Percentiles rank a stretch among this genome's conserved stretches.
Evolutionary conservation across 30 jellyfish, hydroid and myxozoan genomes (phyloP).

Genomic region (Hydra vulgaris): DNA sequence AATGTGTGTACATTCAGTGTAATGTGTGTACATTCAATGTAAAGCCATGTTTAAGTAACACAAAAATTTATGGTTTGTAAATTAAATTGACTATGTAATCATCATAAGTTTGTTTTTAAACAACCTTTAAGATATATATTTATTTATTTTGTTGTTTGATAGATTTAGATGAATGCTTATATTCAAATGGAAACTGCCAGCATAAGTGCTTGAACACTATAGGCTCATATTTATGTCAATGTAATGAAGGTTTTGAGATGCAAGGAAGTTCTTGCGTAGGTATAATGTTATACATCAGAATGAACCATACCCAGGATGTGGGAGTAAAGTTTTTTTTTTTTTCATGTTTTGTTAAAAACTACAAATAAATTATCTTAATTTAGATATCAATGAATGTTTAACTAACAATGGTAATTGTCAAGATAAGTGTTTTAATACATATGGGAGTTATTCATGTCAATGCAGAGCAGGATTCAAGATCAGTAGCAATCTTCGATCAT

Average conservation of each 20-base stretch:
- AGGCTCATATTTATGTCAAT: conserved; percentile 58
- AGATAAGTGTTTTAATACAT: conserved; percentile 27
- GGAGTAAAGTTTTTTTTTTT: too few relatives aligned
- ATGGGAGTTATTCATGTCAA: conserved; percentile 22
- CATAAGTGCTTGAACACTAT: conserved; percentile 34
- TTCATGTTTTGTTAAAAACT: too few relatives aligned
- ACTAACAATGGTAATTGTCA: conserved; percentile 33
- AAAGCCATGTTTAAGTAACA: too few relatives aligned
- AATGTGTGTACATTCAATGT: too few relatives aligned
- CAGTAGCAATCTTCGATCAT: conserved; percentile 49
- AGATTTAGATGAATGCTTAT: conserved; percentile 66
- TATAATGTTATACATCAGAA: conserved; percentile 6
- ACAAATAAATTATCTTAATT: too few relatives aligned
- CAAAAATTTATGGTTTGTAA: too few relatives aligned
- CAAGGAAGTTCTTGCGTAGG: conserved; percentile 47
- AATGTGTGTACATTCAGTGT: too few relatives aligned
- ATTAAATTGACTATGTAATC: too few relatives aligned
- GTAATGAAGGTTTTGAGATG: conserved; percentile 47
- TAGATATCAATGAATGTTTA: conserved; percentile 29
- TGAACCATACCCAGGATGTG: too few relatives aligned
- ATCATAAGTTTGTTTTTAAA: too few relatives aligned
- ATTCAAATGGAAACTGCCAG: conserved; percentile 44
- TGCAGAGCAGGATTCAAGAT: conserved; percentile 26
- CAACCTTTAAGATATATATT: too few relatives aligned
- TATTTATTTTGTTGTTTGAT: too few relatives aligned